phyloP scores from a whole-genome alignment of 2,113 vertebrate species.

The Cololabis saira region DNA sequence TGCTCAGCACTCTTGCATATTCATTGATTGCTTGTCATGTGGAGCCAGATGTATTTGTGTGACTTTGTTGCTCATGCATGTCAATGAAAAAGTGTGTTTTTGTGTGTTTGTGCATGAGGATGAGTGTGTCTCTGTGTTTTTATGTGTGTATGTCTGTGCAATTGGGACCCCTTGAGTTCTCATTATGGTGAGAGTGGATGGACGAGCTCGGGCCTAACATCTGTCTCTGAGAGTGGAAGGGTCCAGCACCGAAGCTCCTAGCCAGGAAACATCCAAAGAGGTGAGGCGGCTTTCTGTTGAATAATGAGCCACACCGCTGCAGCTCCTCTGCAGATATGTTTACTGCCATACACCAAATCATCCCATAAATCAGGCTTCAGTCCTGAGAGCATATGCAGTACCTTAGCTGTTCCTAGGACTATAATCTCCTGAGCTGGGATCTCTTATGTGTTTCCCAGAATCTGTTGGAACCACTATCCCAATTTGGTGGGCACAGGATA shows the following conservation, averaged over 20 bases:
- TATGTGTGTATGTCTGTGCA: constrained; percentile 13
- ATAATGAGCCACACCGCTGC: constrained; percentile 12
- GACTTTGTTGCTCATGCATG: constrained; percentile 1
- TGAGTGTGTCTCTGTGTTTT: background rate
- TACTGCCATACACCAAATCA: background rate
- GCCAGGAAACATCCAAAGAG: constrained; percentile 33
- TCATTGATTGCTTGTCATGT: constrained; percentile 7
- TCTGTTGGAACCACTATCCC: no score
- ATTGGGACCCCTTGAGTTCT: constrained; percentile 66
- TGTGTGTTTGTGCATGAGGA: background rate
- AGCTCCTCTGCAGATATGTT: constrained; percentile 11
- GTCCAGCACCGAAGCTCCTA: constrained; percentile 38
- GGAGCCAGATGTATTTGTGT: background rate
- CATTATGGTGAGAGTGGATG: constrained; percentile 66
- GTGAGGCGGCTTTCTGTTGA: constrained; percentile 24
- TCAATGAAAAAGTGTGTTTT: constrained; percentile 7
- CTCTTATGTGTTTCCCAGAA: no score
- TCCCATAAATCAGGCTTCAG: constrained; percentile 2
- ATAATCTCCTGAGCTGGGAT: no score
- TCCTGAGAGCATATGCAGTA: no score
- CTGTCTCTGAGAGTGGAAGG: constrained; percentile 65
- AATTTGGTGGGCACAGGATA: no score
- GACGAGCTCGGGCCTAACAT: constrained; percentile 55
- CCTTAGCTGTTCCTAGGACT: no score
- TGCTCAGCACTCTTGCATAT: background rate